Percentiles rank a stretch among this genome's conserved stretches.
Conservation (phyloP, 2,888 invertebrate species). For the Cryptocheilus praepositus region DNA sequence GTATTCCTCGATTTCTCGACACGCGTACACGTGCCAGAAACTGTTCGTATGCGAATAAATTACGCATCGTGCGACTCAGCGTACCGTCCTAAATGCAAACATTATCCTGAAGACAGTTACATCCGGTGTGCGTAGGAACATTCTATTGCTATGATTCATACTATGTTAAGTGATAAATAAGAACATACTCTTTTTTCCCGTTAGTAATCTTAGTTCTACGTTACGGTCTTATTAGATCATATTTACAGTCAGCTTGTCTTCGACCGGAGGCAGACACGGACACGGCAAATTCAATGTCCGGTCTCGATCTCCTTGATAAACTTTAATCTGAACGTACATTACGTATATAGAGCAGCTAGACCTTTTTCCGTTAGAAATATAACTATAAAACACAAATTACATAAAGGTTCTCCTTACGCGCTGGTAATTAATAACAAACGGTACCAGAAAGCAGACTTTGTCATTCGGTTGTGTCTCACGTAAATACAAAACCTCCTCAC, state of each 20-base stretch:
- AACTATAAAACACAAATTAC: conserved; percentile 43
- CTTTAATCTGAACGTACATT: conserved; percentile 34
- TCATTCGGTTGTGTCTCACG: conserved; percentile 15
- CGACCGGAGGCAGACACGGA: conserved; percentile 35
- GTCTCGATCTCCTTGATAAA: conserved; percentile 30
- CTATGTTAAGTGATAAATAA: conserved; percentile 50
- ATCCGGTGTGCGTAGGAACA: conserved; percentile 54
- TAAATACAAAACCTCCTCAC: conserved; percentile 26
- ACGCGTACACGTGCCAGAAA: no score
- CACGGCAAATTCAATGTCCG: conserved; percentile 13
- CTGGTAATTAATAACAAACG: conserved; percentile 56
- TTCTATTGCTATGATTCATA: conserved; percentile 54
- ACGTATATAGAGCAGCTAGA: conserved; percentile 29
- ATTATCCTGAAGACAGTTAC: conserved; percentile 40
- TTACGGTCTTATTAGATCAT: conserved; percentile 48
- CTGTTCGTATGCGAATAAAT: background rate
- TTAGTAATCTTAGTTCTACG: conserved; percentile 34
- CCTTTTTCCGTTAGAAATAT: conserved; percentile 34
- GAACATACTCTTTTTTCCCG: conserved; percentile 31
- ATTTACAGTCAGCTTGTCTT: conserved; percentile 57
- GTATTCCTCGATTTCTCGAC: no score
- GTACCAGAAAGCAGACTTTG: conserved; percentile 54
- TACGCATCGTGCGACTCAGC: background rate
- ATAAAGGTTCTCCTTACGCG: conserved; percentile 47
- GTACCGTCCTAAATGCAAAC: conserved; percentile 7